phyloP scores from a whole-genome alignment of 2,888 invertebrate genomes.

The Hirtodrosophila cameraria region DNA sequence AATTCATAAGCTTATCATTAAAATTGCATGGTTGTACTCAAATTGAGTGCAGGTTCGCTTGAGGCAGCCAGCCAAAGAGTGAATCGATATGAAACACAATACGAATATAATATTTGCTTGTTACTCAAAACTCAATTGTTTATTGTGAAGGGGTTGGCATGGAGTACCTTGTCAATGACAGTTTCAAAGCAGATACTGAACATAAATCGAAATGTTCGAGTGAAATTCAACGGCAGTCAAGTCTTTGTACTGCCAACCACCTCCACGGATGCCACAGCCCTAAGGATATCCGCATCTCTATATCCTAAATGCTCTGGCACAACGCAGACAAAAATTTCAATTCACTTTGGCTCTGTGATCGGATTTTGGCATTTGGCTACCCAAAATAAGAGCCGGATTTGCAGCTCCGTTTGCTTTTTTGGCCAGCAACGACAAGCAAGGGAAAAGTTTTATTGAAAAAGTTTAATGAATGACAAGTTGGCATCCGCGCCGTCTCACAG shows the following conservation, averaged over 20 bases:
- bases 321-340: slow-evolving; percentile 37
- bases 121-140: slow-evolving; percentile 20
- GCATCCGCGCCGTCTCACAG: slow-evolving; percentile 18
- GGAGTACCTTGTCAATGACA: slow-evolving; percentile 42
- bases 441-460: slow-evolving; percentile 77
- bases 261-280: not conserved
- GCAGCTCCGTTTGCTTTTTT: slow-evolving; percentile 38
- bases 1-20: slow-evolving; percentile 57
- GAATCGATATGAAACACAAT: slow-evolving; percentile 55
- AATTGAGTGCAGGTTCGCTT: slow-evolving; percentile 33
- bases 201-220: slow-evolving; percentile 39
- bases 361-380: slow-evolving; percentile 23
- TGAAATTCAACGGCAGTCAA: slow-evolving; percentile 14
- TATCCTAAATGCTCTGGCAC: slow-evolving; percentile 7
- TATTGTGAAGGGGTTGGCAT: not conserved
- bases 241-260: slow-evolving; percentile 39
- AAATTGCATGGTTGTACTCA: slow-evolving; percentile 42
- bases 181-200: slow-evolving; percentile 16
- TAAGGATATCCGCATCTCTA: slow-evolving; percentile 6
- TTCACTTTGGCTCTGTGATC: slow-evolving; percentile 27
- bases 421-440: slow-evolving; percentile 38
- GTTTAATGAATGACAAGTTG: slow-evolving; percentile 74
- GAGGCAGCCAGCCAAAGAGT: slow-evolving; percentile 6
- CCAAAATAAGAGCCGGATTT: slow-evolving; percentile 53
- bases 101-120: slow-evolving; percentile 34